These are phyloP conservation scores for Asbolus verrucosus DNA, from an alignment of 1,140 invertebrate genomes.

Conservation along the genomic window DNA sequence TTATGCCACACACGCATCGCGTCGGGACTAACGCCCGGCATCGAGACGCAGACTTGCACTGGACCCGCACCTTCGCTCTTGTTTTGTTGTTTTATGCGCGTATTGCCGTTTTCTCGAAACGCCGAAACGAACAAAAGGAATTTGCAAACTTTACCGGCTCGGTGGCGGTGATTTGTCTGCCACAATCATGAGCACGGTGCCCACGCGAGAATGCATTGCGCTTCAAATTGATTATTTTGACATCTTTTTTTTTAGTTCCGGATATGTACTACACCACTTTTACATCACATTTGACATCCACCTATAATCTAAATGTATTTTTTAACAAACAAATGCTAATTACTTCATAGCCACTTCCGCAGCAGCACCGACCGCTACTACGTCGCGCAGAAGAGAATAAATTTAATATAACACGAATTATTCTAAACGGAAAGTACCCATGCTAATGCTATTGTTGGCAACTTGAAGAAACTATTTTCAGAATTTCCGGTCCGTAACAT, in stretches of 20 bases:
- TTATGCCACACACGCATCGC: slow-evolving; percentile 21
- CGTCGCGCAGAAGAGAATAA: background rate
- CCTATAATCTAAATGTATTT: too few species aligned
- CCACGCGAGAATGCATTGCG: background rate
- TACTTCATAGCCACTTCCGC: too few species aligned
- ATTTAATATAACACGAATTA: too few species aligned
- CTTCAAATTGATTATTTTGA: too few species aligned
- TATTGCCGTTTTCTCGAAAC: background rate
- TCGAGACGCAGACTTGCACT: slow-evolving; percentile 1
- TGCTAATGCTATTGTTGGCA: too few species aligned
- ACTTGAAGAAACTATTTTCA: slow-evolving; percentile 3
- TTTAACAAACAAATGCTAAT: too few species aligned
- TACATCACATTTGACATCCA: too few species aligned
- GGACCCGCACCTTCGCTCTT: background rate
- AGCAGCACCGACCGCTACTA: too few species aligned
- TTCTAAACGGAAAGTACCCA: too few species aligned
- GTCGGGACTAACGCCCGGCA: slow-evolving; percentile 8
- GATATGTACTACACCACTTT: too few species aligned
- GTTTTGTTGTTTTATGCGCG: slow-evolving; percentile 3
- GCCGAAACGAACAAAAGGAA: slow-evolving; percentile 10
- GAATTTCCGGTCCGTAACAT: slow-evolving; percentile 14
- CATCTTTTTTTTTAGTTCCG: too few species aligned
- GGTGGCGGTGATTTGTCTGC: background rate
- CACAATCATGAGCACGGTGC: background rate
- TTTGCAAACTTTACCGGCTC: background rate